A percentile compares a stretch with the other conserved stretches of the same genome.
Evolutionary conservation across 2,888 invertebrate genomes (phyloP).

Genomic region (Eustalomyia histrio): DNA sequence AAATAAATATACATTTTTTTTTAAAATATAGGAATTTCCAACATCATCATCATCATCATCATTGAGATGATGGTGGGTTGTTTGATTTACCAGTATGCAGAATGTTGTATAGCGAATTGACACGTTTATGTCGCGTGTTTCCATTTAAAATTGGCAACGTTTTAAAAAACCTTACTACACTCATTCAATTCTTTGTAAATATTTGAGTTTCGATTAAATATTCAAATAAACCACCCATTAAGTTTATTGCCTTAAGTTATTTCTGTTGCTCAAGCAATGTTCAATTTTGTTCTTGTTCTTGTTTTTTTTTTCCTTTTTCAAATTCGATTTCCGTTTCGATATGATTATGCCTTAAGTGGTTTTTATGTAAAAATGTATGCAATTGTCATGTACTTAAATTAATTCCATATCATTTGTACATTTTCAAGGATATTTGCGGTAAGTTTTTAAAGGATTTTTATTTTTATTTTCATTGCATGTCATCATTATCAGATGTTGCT

Average conservation of each 20-base stretch:
- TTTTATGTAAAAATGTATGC: slow-evolving; percentile 50
- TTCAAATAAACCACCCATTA: slow-evolving; percentile 60
- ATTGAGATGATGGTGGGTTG: neutral
- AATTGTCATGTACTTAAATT: slow-evolving; percentile 64
- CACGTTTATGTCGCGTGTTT: slow-evolving; percentile 60
- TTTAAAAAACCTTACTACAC: neutral
- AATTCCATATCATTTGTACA: slow-evolving; percentile 50
- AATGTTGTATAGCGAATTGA: slow-evolving; percentile 19
- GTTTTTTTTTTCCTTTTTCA: slow-evolving; percentile 11
- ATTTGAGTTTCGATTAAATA: slow-evolving; percentile 62
- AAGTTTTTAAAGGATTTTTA: slow-evolving; percentile 36
- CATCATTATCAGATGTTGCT: neutral
- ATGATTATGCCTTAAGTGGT: slow-evolving; percentile 57
- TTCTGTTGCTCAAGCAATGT: neutral
- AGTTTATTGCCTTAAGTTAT: slow-evolving; percentile 57
- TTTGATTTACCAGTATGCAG: neutral
- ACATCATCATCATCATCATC: slow-evolving; percentile 4
- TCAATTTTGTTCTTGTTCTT: neutral
- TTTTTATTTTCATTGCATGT: neutral
- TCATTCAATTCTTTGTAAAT: slow-evolving; percentile 41
- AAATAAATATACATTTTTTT: slow-evolving; percentile 61
- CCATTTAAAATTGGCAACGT: slow-evolving; percentile 41
- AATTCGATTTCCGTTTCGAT: slow-evolving; percentile 57
- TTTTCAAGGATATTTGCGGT: slow-evolving; percentile 35
- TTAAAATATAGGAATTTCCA: slow-evolving; percentile 37